A percentile compares a stretch with the other conserved stretches of the same genome.
Conservation (phyloP, 2,113 vertebrate species). For the Semnornis frantzii region DNA sequence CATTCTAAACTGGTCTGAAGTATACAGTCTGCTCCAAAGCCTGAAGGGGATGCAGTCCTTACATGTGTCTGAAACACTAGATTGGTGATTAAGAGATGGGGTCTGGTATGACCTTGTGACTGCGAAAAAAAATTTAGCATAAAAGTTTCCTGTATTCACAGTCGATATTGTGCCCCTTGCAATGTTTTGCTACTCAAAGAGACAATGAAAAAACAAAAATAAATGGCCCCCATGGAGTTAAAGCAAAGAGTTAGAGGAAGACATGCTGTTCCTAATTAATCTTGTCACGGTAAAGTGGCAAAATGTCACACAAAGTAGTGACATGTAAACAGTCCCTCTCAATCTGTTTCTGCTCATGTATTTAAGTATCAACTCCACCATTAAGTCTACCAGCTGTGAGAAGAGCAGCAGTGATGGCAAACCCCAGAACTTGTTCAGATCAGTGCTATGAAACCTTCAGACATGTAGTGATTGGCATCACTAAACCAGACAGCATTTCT, state of each 20-base stretch:
- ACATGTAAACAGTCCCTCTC: neutral
- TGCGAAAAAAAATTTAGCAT: neutral
- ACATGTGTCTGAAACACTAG: neutral
- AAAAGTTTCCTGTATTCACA: neutral
- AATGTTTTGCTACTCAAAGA: neutral
- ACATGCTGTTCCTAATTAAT: neutral
- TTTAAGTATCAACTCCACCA: neutral
- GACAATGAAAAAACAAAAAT: neutral
- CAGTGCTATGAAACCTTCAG: neutral
- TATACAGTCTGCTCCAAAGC: neutral
- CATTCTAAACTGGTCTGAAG: neutral
- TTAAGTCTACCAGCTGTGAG: neutral
- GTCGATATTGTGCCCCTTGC: neutral
- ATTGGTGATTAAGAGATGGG: neutral
- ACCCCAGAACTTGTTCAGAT: neutral
- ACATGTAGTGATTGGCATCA: neutral
- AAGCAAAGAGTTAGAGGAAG: neutral
- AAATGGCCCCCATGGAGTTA: neutral
- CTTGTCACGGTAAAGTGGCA: neutral
- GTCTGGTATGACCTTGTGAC: neutral
- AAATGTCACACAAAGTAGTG: neutral
- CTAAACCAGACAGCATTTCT: neutral
- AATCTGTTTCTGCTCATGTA: neutral
- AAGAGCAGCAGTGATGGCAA: neutral
- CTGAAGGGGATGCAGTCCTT: neutral